phyloP scores from a whole-genome alignment of 2,797 vertebrate species.

The Hydrolagus colliei region DNA sequence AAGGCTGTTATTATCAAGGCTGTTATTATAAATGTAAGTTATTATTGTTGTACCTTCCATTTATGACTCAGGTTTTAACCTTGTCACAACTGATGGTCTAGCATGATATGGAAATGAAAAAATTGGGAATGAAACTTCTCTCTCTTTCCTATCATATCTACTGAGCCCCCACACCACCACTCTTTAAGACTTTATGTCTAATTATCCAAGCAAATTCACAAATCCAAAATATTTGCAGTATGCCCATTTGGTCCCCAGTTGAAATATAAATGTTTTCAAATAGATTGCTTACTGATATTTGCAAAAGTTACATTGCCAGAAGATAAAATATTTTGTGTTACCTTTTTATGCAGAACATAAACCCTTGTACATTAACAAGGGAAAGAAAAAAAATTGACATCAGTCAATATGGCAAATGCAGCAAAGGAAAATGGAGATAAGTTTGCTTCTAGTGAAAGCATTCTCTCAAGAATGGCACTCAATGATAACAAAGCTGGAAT shows the following conservation, averaged over 20 bases:
- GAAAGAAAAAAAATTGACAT: background rate
- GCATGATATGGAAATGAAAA: too few relatives aligned
- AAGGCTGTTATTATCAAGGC: too few relatives aligned
- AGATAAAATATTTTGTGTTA: background rate
- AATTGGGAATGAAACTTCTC: too few relatives aligned
- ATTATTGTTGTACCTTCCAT: too few relatives aligned
- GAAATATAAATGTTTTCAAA: background rate
- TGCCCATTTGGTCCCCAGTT: background rate
- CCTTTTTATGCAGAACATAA: background rate
- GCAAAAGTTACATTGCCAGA: background rate
- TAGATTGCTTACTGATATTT: background rate
- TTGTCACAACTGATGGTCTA: too few relatives aligned
- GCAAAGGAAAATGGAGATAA: conserved; percentile 37
- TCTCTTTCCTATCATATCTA: too few relatives aligned
- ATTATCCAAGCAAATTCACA: too few relatives aligned
- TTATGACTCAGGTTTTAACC: too few relatives aligned
- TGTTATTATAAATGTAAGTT: too few relatives aligned
- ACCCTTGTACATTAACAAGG: background rate
- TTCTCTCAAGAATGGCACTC: conserved; percentile 83
- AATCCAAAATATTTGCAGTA: too few relatives aligned
- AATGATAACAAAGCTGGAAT: conserved; percentile 98
- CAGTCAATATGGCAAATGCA: background rate
- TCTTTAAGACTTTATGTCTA: too few relatives aligned
- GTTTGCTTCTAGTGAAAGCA: conserved; percentile 40
- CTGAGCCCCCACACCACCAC: too few relatives aligned